phyloP scores from a whole-genome alignment of 2,797 vertebrate species.

The Centroberyx gerrardi region DNA sequence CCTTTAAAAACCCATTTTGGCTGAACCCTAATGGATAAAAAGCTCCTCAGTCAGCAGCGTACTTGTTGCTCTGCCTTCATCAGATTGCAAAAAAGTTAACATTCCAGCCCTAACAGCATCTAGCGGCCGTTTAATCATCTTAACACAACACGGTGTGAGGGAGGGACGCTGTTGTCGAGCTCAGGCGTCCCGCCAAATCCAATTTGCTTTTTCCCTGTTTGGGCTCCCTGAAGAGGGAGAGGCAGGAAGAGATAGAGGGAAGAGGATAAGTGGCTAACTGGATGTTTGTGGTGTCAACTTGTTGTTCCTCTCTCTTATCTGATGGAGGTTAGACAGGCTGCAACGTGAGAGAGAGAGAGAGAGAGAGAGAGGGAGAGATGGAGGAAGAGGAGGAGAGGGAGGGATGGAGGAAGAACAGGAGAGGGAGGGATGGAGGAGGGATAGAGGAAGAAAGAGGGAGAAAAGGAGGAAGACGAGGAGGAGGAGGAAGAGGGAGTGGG shows the following conservation, averaged over 20 bases:
- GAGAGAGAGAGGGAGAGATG: neutral
- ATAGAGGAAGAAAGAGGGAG: neutral
- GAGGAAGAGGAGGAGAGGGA: no score
- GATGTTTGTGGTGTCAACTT: neutral
- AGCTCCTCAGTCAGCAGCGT: neutral
- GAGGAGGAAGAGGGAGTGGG: neutral
- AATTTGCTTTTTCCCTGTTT: slow-evolving; percentile 5
- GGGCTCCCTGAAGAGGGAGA: slow-evolving; percentile 5
- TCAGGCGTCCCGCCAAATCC: neutral
- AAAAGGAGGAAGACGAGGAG: neutral
- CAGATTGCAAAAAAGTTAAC: neutral
- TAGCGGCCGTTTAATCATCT: slow-evolving; percentile 4
- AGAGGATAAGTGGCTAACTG: neutral
- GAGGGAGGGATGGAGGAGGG: slow-evolving; percentile 1
- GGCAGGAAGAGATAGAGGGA: neutral
- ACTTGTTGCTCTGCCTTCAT: neutral
- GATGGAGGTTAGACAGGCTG: neutral
- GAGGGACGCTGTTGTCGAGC: neutral
- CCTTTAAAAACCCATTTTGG: no score
- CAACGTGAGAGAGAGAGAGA: neutral
- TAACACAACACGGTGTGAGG: neutral
- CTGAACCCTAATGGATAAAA: no score
- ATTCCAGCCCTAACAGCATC: slow-evolving; percentile 1
- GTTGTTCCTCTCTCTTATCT: neutral
- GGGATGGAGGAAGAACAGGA: neutral